These are phyloP conservation scores for Cyprinodon tularosa DNA, from an alignment of 2,113 vertebrate species.

Conservation along the genomic window DNA sequence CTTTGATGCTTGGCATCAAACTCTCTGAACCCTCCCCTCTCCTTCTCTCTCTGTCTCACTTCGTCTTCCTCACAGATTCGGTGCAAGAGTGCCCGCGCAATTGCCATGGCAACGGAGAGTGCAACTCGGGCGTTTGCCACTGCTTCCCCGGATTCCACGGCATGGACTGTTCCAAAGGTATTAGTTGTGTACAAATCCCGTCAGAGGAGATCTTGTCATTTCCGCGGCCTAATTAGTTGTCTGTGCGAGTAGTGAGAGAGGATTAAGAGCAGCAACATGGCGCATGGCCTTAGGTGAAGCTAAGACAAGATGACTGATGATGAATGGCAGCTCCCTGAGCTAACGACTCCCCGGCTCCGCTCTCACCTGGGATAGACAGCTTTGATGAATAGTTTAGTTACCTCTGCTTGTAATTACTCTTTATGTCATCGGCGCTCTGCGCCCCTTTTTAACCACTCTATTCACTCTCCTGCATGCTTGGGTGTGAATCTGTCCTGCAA, in stretches of 20 bases:
- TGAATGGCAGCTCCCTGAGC: constrained; percentile 74
- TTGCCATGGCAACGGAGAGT: constrained; percentile 98
- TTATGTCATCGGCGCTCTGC: constrained; percentile 73
- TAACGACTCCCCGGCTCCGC: constrained; percentile 65
- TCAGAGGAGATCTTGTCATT: constrained; percentile 4
- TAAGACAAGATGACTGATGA: constrained; percentile 74
- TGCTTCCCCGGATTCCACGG: constrained; percentile 98
- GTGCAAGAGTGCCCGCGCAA: constrained; percentile 98
- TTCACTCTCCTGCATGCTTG: constrained; percentile 45
- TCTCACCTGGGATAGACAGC: constrained; percentile 77
- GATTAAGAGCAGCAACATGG: constrained; percentile 48
- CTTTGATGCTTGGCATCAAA: constrained; percentile 67
- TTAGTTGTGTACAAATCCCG: constrained; percentile 33
- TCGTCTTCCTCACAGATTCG: constrained; percentile 85
- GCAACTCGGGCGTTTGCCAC: constrained; percentile 95
- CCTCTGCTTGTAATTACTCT: constrained; percentile 79
- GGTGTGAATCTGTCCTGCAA: constrained; percentile 27
- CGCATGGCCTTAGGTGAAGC: constrained; percentile 62
- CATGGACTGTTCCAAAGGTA: constrained; percentile 99
- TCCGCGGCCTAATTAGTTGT: constrained; percentile 44
- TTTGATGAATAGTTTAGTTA: constrained; percentile 83
- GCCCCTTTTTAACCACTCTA: constrained; percentile 65
- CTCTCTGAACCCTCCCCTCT: constrained; percentile 44
- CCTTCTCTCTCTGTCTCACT: constrained; percentile 52
- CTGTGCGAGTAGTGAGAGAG: constrained; percentile 3